Percentiles rank a stretch among this genome's conserved stretches.
Conservation (phyloP, 2,797 vertebrate genomes). For the Hozukius guyotensis region DNA sequence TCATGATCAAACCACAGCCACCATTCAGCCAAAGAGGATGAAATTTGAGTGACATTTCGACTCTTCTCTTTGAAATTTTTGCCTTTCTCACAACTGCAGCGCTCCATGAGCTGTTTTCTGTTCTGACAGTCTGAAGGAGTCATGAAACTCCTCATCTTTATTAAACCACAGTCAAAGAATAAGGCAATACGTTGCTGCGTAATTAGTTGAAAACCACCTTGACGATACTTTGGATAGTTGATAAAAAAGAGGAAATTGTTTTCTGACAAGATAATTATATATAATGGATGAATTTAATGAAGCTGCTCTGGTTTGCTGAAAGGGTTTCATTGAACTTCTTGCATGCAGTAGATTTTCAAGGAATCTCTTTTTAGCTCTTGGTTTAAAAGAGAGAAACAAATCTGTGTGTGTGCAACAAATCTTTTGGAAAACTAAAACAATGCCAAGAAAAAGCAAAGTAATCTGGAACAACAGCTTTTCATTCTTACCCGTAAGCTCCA, state of each 20-base stretch:
- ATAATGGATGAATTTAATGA: background rate
- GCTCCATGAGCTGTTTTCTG: background rate
- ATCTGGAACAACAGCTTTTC: background rate
- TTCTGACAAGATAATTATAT: background rate
- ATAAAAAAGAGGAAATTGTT: background rate
- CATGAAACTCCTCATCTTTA: background rate
- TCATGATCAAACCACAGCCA: background rate
- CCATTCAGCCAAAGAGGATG: background rate
- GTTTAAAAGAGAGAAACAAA: background rate
- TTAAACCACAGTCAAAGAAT: background rate
- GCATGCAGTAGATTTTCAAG: background rate
- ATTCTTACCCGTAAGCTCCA: slow-evolving; percentile 93
- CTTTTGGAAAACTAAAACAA: background rate
- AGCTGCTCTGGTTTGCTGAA: background rate
- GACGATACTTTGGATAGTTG: background rate
- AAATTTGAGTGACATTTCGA: background rate
- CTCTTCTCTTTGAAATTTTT: background rate
- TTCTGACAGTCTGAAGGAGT: background rate
- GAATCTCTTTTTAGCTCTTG: background rate
- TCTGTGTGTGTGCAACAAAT: background rate
- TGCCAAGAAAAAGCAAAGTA: background rate
- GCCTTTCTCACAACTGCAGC: background rate
- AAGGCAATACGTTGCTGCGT: background rate
- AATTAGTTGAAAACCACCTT: background rate
- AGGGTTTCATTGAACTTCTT: background rate